Evolutionary conservation across 1,140 invertebrate species (phyloP).

Genomic region (Platorchestia sp.): DNA sequence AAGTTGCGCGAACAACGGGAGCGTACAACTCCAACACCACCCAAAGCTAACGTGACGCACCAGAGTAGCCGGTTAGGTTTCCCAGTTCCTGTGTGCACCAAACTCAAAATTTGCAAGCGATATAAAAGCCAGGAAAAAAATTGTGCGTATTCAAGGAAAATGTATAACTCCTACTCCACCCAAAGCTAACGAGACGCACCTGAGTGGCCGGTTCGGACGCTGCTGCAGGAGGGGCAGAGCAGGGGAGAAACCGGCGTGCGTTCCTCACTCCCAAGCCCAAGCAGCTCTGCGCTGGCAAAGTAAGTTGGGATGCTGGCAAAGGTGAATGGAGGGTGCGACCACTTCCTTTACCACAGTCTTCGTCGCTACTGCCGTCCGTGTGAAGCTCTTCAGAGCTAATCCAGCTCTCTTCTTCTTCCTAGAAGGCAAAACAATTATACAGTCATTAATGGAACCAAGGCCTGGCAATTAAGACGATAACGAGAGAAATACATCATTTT

Average conservation of each 20-base stretch:
- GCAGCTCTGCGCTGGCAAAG: background rate
- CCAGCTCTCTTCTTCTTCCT: constrained; percentile 38
- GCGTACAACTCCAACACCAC: no score
- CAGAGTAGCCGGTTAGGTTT: background rate
- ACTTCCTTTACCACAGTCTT: constrained; percentile 1
- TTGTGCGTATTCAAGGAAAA: no score
- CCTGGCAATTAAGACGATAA: background rate
- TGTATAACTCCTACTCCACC: no score
- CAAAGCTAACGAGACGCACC: background rate
- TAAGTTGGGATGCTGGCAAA: background rate
- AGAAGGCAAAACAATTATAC: background rate
- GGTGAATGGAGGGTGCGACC: background rate
- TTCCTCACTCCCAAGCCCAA: background rate
- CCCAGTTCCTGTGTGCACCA: no score
- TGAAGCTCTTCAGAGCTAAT: constrained; percentile 31
- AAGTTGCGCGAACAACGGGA: no score
- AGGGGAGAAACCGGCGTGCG: background rate
- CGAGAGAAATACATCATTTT: background rate
- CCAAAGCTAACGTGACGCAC: background rate
- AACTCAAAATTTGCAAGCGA: no score
- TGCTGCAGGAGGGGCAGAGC: background rate
- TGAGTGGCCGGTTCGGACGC: background rate
- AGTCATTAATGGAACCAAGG: background rate
- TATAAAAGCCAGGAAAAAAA: no score
- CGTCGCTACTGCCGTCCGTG: constrained; percentile 18